Percentiles rank a stretch among this genome's conserved stretches.
Evolutionary conservation across 2,113 vertebrate species (phyloP).

Genomic region (Oreochromis niloticus): DNA sequence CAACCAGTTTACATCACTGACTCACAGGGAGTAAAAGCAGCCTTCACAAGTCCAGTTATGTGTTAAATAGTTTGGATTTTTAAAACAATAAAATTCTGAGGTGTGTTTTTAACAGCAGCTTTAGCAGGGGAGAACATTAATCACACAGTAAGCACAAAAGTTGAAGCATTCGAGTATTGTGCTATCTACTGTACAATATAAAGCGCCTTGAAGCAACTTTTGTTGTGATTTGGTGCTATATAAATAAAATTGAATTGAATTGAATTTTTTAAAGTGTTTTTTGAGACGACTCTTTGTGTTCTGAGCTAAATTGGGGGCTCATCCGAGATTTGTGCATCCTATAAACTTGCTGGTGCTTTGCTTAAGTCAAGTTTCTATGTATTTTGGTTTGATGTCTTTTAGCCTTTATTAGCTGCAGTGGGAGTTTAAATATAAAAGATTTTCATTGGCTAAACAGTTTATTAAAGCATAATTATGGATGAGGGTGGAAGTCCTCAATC

Average conservation of each 20-base stretch:
- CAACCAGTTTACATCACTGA: background rate
- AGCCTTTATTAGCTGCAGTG: background rate
- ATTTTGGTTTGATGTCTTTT: background rate
- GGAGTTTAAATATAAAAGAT: background rate
- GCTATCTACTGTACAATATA: too few species aligned
- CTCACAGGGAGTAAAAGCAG: background rate
- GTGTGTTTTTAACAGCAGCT: background rate
- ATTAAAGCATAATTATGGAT: background rate
- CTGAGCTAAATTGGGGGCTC: background rate
- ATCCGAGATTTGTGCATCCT: background rate
- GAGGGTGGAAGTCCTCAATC: background rate
- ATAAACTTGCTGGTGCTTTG: background rate
- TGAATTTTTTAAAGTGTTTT: background rate
- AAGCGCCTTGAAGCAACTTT: too few species aligned
- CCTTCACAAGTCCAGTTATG: background rate
- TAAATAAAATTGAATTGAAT: too few species aligned
- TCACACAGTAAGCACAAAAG: background rate
- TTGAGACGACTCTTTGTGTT: background rate
- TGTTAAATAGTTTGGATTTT: background rate
- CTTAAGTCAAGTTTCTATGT: accelerated
- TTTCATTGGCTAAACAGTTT: background rate
- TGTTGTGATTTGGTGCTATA: too few species aligned
- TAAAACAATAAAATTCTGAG: background rate
- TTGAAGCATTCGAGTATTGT: background rate
- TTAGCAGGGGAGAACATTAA: background rate